Percentiles rank a stretch among this genome's conserved stretches.
These are phyloP conservation scores for Thymallus thymallus DNA, from an alignment of 2,113 vertebrate species.

Conservation along the genomic window DNA sequence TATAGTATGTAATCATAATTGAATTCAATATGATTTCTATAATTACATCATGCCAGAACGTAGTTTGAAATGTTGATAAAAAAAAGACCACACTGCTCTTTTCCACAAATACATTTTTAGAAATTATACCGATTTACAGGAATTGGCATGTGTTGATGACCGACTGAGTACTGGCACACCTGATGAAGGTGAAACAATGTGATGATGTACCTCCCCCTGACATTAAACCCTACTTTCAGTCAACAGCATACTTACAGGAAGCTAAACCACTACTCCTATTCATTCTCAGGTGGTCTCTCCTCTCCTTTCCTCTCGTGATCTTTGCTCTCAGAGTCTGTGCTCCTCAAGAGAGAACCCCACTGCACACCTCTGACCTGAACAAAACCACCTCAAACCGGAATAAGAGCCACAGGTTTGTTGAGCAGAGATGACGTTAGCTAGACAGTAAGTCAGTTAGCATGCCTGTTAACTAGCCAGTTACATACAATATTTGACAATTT, in stretches of 20 bases:
- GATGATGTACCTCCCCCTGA: background rate
- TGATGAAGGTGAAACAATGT: constrained; percentile 17
- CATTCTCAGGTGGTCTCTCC: constrained; percentile 21
- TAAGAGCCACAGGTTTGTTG: no score
- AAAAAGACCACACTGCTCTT: no score
- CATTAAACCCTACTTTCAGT: constrained; percentile 38
- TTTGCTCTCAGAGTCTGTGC: background rate
- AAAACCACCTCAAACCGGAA: no score
- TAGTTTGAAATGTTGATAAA: no score
- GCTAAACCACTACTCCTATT: constrained; percentile 35
- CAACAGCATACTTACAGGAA: constrained; percentile 45
- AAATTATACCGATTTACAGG: no score
- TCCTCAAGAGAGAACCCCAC: background rate
- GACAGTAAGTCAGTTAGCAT: background rate
- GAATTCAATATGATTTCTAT: no score
- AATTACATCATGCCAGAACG: no score
- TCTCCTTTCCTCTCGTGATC: background rate
- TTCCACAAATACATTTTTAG: no score
- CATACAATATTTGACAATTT: background rate
- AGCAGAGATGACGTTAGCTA: background rate
- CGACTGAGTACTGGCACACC: background rate
- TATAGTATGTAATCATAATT: background rate
- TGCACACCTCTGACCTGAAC: no score
- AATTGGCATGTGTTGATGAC: background rate
- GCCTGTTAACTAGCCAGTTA: background rate